Evolutionary conservation across 2,888 invertebrate genomes (phyloP), one percentile per base, ranked within the genome.

Genomic region (Mylabris sibirica): DNA sequence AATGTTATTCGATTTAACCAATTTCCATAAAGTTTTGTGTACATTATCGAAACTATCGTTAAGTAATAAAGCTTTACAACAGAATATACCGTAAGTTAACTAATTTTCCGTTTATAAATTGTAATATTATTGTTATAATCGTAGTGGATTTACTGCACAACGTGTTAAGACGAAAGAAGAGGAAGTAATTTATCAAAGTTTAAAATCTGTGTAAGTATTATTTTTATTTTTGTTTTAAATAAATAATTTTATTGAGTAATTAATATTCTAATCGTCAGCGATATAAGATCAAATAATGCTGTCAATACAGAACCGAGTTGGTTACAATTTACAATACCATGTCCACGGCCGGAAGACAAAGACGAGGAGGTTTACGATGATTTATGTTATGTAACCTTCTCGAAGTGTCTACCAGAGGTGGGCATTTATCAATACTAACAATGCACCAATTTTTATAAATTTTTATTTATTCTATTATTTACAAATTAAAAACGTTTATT

Each of bases 1-100:
- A n/a, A 96, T 97, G 92, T 88, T 99, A 64, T 99, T 97, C 83
- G 97, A 98, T 84, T 88, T 98, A 76, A 93, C 95, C 65, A 96
- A 98, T 86, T 99, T 99, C 86, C 95, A 95, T 85, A 91, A 94
- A 81, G 98, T 98, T 44, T 87, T 98, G 72, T 93, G 94, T 82
- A 97, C 97, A 0, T 87, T 98, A 65, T 95, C 97, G 8, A 93
- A 92, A 81, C 88, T 98, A 70, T 98, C 97, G 66, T 91, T 93
- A 81, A 92, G 93, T 76, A 88, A 91, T 0, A 92, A 92, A 84
- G 91, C 92, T 17, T 86, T 88, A 63, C 85, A 86, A 74, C 88
- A 88, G 79, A 91, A 91, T 80, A 89, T 95, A 78, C 86, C 88
- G 96, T 96, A 86, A 93, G 94, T 90, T 71, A 14, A 41, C 64